Percentiles rank a stretch among this genome's conserved stretches.
Evolutionary conservation across 92 coral and sea anemone genomes (phyloP).

Genomic region (Phymanthus crucifer): DNA sequence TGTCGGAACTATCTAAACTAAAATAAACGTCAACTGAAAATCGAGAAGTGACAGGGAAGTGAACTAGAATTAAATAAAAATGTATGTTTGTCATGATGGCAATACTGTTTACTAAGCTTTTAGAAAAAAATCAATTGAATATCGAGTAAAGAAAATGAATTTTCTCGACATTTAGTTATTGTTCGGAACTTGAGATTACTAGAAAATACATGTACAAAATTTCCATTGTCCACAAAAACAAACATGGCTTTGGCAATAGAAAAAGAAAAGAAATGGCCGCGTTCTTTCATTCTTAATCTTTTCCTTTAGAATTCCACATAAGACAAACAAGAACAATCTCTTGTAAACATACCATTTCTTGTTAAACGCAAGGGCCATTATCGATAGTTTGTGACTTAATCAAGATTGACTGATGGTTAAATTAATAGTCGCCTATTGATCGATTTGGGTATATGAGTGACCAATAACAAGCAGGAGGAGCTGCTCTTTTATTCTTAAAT

Average conservation of each 20-base stretch:
- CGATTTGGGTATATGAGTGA: background rate
- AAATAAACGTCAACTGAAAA: background rate
- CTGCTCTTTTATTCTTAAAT: constrained; percentile 2
- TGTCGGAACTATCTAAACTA: background rate
- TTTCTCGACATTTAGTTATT: background rate
- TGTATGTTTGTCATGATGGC: background rate
- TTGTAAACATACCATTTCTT: constrained; percentile 26
- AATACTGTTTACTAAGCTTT: background rate
- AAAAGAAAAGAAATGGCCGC: constrained; percentile 9
- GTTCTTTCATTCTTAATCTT: background rate
- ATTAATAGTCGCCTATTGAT: constrained; percentile 11
- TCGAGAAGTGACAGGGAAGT: background rate
- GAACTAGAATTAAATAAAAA: background rate
- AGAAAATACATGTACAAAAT: constrained; percentile 5
- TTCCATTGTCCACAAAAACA: background rate
- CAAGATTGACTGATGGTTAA: constrained; percentile 21
- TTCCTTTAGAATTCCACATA: constrained; percentile 7
- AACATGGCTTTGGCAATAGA: background rate
- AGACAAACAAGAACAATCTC: constrained; percentile 18
- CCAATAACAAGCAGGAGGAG: background rate
- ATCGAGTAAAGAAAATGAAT: background rate
- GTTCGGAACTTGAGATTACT: background rate
- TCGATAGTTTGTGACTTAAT: constrained; percentile 17
- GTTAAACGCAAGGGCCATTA: constrained; percentile 15
- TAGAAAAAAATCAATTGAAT: background rate